These are phyloP conservation scores for Galerucella nymphaeae DNA, from an alignment of 2,888 invertebrate genomes.

Conservation along the genomic window DNA sequence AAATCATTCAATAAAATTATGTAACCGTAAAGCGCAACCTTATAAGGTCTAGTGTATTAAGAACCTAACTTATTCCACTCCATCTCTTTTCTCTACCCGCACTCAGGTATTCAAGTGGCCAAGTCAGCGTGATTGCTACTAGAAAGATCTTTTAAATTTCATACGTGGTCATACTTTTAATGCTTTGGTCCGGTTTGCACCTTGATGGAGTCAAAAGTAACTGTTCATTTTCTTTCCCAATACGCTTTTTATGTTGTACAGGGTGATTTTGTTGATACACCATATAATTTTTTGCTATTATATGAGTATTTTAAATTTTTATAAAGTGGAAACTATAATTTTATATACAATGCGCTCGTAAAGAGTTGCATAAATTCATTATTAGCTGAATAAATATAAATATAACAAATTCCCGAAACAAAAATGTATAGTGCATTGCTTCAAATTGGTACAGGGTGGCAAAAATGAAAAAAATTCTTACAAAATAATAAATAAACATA, in stretches of 20 bases:
- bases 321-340: too few species aligned
- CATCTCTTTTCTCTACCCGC: constrained; percentile 18
- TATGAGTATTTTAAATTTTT: too few species aligned
- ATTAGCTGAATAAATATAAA: too few species aligned
- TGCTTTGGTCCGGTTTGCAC: constrained; percentile 45
- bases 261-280: background rate
- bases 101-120: constrained; percentile 58
- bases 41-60: background rate
- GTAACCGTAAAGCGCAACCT: background rate
- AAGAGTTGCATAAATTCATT: too few species aligned
- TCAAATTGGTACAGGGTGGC: too few species aligned
- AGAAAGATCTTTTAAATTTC: constrained; percentile 56
- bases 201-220: constrained; percentile 2
- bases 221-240: background rate
- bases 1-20: too few species aligned
- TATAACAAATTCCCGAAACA: too few species aligned
- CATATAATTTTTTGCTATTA: background rate
- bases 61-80: background rate
- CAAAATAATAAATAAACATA: too few species aligned
- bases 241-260: background rate
- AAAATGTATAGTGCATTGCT: too few species aligned
- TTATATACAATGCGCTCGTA: too few species aligned
- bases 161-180: constrained; percentile 52
- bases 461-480: too few species aligned
- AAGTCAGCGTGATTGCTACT: constrained; percentile 56